phyloP scores from a whole-genome alignment of 2,113 vertebrate species.

The Hipposideros armiger region DNA sequence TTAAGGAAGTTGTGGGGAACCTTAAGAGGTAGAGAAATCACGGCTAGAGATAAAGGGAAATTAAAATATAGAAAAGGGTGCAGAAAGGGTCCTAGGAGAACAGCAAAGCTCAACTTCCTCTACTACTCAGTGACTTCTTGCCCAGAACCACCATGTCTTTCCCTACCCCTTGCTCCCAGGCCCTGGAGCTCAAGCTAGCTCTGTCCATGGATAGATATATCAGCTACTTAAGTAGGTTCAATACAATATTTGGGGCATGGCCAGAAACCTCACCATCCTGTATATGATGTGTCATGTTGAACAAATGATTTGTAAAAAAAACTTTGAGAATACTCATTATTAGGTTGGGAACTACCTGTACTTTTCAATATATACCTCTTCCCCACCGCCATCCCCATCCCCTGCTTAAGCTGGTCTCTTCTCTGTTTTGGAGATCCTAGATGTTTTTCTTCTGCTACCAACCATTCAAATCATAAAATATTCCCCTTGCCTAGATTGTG shows the following conservation, averaged over 20 bases:
- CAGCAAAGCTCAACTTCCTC: background rate
- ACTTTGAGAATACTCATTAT: background rate
- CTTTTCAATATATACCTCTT: background rate
- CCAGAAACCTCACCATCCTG: background rate
- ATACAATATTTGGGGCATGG: background rate
- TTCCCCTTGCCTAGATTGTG: background rate
- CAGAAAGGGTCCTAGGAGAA: background rate
- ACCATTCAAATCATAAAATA: slow-evolving; percentile 22
- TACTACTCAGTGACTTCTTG: background rate
- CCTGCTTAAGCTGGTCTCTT: background rate
- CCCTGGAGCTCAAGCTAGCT: background rate
- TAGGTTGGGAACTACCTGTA: background rate
- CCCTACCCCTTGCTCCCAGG: background rate
- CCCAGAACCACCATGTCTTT: background rate
- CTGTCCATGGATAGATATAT: background rate
- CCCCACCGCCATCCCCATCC: background rate
- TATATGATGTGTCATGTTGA: background rate
- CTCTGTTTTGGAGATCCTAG: slow-evolving; percentile 27
- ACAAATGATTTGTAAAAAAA: slow-evolving; percentile 48
- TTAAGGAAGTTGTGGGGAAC: background rate
- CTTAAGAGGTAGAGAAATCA: background rate
- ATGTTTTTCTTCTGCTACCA: background rate
- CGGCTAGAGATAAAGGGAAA: background rate
- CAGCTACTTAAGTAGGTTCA: background rate
- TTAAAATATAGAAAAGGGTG: background rate